Evolutionary conservation across 2,888 invertebrate species (phyloP).

Genomic region (Meganola albula): DNA sequence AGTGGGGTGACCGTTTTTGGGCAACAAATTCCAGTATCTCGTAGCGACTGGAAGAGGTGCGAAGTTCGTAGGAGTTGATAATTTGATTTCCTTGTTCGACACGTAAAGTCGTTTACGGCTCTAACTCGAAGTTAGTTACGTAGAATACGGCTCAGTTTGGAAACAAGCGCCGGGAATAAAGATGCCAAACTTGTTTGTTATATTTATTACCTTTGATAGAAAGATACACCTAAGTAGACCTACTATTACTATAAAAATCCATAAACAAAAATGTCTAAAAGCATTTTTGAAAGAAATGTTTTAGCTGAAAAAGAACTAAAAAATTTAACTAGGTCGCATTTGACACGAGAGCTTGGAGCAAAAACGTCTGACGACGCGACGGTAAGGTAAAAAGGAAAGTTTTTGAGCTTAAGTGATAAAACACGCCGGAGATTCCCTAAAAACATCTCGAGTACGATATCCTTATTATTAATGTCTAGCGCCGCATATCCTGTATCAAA

Average conservation of each 20-base stretch:
- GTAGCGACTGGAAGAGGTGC: slow-evolving; percentile 57
- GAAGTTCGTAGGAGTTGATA: slow-evolving; percentile 69
- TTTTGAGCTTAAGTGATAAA: slow-evolving; percentile 66
- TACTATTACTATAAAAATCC: slow-evolving; percentile 1
- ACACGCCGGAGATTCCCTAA: slow-evolving; percentile 60
- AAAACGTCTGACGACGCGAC: too few relatives aligned
- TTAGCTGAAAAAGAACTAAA: slow-evolving; percentile 21
- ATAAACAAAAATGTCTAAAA: too few relatives aligned
- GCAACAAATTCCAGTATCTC: slow-evolving; percentile 57
- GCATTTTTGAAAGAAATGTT: slow-evolving; percentile 13
- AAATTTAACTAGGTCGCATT: slow-evolving; percentile 41
- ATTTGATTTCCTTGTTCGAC: slow-evolving; percentile 74
- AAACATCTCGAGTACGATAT: slow-evolving; percentile 65
- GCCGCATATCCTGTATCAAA: slow-evolving; percentile 72
- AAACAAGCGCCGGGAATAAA: slow-evolving; percentile 45
- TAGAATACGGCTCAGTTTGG: slow-evolving; percentile 52
- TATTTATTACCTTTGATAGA: slow-evolving; percentile 39
- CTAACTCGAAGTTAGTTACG: slow-evolving; percentile 63
- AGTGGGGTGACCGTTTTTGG: slow-evolving; percentile 48
- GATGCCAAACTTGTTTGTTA: slow-evolving; percentile 43
- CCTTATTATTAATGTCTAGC: slow-evolving; percentile 74
- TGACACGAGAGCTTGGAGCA: slow-evolving; percentile 27
- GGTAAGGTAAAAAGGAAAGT: slow-evolving; percentile 48
- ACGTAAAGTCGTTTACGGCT: slow-evolving; percentile 72
- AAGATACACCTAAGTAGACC: slow-evolving; percentile 20